Percentiles rank a stretch among this genome's conserved stretches.
Evolutionary conservation across 2,888 invertebrate species (phyloP).

Genomic region (Macrosiphum euphorbiae): DNA sequence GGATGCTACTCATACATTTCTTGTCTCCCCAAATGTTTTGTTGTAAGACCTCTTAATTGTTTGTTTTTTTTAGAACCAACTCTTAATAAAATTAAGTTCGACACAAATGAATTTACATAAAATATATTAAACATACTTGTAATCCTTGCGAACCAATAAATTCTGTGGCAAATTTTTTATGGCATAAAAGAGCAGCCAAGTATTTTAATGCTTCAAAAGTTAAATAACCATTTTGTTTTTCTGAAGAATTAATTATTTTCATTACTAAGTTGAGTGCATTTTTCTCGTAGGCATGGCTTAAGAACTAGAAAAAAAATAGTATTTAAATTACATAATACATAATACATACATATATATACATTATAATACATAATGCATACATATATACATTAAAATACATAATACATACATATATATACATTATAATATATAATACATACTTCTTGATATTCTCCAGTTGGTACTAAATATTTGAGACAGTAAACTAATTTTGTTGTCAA

Average conservation of each 20-base stretch:
- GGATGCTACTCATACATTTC: too few species aligned
- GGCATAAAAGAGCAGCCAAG: constrained; percentile 92
- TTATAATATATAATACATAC: constrained; percentile 70
- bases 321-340: too few species aligned
- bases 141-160: constrained; percentile 92
- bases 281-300: constrained; percentile 93
- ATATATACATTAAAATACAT: too few species aligned
- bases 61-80: background rate
- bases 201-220: constrained; percentile 98
- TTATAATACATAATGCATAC: constrained; percentile 70
- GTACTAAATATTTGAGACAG: constrained; percentile 93
- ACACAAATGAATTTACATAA: background rate
- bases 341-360: background rate
- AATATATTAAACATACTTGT: constrained; percentile 72
- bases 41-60: too few species aligned
- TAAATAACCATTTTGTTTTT: constrained; percentile 73
- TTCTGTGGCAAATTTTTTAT: constrained; percentile 98
- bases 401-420: background rate
- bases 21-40: too few species aligned
- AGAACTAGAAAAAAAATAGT: too few species aligned
- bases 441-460: constrained; percentile 98
- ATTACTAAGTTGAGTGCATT: constrained; percentile 91
- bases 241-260: constrained; percentile 82
- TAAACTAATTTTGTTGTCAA: constrained; percentile 91
- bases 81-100: background rate